Conservation (phyloP, 2,113 vertebrate species). For the Pyxicephalus adspersus region DNA sequence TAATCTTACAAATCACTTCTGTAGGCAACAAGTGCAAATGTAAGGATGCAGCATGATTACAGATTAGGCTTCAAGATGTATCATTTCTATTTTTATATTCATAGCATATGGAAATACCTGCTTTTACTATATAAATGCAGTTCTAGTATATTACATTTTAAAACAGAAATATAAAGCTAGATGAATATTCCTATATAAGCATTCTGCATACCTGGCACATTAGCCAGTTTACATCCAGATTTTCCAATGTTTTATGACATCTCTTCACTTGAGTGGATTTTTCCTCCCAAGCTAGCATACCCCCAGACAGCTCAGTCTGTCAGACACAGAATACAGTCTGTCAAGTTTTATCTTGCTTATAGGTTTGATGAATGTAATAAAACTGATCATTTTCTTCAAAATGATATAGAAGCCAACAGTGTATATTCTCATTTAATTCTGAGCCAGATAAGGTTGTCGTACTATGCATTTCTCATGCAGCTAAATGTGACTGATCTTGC, state of each 20-base stretch:
- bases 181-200: not conserved
- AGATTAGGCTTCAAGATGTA: too few relatives aligned
- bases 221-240: constrained; percentile 36
- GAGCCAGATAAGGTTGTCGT: constrained; percentile 12
- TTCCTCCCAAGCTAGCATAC: constrained; percentile 28
- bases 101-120: not conserved
- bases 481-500: constrained; percentile 16
- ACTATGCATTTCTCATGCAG: constrained; percentile 5
- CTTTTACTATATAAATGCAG: not conserved
- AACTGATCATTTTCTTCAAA: constrained; percentile 40
- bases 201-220: not conserved
- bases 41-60: too few relatives aligned
- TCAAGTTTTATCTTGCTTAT: constrained; percentile 49
- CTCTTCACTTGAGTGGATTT: constrained; percentile 45
- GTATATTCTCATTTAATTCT: constrained; percentile 37
- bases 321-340: constrained; percentile 51
- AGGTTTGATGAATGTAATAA: constrained; percentile 53
- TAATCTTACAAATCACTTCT: too few relatives aligned
- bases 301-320: constrained; percentile 47
- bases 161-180: not conserved
- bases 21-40: too few relatives aligned
- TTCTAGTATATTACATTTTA: not conserved
- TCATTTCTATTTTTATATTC: too few relatives aligned
- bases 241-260: constrained; percentile 47
- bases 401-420: constrained; percentile 11